These are phyloP conservation scores for Bucco capensis DNA, from an alignment of 2,113 vertebrate species.

Conservation along the genomic window DNA sequence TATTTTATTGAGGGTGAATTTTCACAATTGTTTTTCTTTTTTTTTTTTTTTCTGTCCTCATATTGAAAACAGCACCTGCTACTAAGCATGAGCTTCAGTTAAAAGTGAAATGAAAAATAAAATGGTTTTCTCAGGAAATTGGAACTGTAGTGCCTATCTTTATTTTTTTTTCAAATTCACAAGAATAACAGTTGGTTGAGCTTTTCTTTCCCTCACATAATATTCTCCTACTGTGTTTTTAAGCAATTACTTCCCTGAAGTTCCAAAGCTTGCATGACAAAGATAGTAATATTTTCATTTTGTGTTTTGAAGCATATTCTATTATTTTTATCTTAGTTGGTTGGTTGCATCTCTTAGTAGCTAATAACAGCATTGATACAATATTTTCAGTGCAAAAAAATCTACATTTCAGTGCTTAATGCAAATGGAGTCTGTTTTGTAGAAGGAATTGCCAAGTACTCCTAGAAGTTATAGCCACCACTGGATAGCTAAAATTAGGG, in stretches of 20 bases:
- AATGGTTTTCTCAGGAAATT: not conserved
- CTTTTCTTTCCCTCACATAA: not conserved
- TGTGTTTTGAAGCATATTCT: not conserved
- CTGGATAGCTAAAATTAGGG: slow-evolving; percentile 7
- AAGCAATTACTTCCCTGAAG: not conserved
- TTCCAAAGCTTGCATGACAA: not conserved
- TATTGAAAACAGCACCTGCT: not conserved
- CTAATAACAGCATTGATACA: not conserved
- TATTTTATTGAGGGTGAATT: not conserved
- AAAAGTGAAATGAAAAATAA: not conserved
- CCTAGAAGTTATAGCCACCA: not conserved
- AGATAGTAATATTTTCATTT: not conserved
- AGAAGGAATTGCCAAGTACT: not conserved
- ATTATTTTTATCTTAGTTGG: not conserved
- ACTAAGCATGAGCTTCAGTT: not conserved
- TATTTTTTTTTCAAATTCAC: not conserved
- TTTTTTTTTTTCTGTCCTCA: not conserved
- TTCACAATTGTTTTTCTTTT: not conserved
- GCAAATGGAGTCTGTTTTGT: not conserved
- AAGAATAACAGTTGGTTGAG: not conserved
- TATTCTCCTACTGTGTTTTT: not conserved
- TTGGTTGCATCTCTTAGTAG: not conserved
- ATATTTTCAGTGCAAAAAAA: not conserved
- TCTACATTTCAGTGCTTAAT: not conserved
- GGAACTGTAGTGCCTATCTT: fast-evolving